A percentile compares a stretch with the other conserved stretches of the same genome.
Conservation (phyloP, 2,888 invertebrate species). For the Lasioglossum vierecki region DNA sequence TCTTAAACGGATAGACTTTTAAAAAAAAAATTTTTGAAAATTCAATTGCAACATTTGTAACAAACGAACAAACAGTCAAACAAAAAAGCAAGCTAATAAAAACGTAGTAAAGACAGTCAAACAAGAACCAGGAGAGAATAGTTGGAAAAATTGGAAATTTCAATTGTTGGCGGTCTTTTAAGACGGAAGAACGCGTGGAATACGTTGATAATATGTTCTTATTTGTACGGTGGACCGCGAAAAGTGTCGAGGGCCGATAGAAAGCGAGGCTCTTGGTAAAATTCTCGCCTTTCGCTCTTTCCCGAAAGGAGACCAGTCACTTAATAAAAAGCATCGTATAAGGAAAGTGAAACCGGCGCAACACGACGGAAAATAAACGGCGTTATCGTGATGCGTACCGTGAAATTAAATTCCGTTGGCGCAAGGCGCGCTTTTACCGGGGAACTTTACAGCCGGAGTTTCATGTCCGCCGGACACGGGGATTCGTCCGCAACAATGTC, state of each 20-base stretch:
- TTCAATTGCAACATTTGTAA: too few relatives aligned
- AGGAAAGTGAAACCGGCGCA: slow-evolving; percentile 19
- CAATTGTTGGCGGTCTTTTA: background rate
- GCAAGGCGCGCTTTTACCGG: slow-evolving; percentile 4
- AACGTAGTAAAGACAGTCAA: too few relatives aligned
- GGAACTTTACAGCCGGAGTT: slow-evolving; percentile 14
- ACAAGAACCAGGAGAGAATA: background rate
- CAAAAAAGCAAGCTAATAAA: too few relatives aligned
- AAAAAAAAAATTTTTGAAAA: too few relatives aligned
- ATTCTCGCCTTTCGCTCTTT: background rate
- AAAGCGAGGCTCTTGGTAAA: background rate
- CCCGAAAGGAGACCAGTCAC: background rate
- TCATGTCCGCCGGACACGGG: background rate
- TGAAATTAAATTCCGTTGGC: slow-evolving; percentile 37
- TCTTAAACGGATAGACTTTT: too few relatives aligned
- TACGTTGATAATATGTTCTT: background rate
- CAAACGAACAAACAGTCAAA: too few relatives aligned
- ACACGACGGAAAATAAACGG: slow-evolving; percentile 22
- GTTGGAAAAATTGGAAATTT: background rate
- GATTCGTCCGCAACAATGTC: background rate
- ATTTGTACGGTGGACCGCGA: background rate
- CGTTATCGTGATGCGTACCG: slow-evolving; percentile 21
- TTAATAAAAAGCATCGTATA: slow-evolving; percentile 8
- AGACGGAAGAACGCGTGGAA: too few relatives aligned
- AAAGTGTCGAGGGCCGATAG: background rate